Evolutionary conservation across 2,797 vertebrate species (phyloP), one percentile per base, ranked within the genome.

Genomic region (Paguma larvata): DNA sequence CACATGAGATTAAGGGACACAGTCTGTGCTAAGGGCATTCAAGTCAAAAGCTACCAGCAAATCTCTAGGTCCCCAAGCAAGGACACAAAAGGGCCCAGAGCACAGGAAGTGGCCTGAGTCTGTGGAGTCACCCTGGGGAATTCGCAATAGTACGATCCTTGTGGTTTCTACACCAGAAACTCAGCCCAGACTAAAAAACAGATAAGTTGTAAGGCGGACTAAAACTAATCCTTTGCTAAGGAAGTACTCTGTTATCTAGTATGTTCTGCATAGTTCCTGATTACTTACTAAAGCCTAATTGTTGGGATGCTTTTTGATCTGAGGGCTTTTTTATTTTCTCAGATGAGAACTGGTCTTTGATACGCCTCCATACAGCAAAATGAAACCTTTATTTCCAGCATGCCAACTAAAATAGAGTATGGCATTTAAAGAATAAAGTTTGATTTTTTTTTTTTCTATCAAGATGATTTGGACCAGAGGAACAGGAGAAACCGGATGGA

Each of bases 291-390:
- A 92, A 78, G 65, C 34, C 88, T 41, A 48, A 93, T 46, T 84
- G 13, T 75, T 56, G 23, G 32, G 34, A 56, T 59, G 32, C 16
- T 83, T 85, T 95, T 82, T 48, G 48, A 92, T 75, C 14, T 10
- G 34, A 59, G 21, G 25, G 23, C 19, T 73, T 73, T 95, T 87
- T 56, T 30, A 84, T 51, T 94, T 94, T 96, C 53, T 97, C 53
- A 85, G 67, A 78, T 59, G 30, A 89, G 34, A 84, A 91, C 6
- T n/a, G 53, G 62, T 48, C 85, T 92, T 75, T 67, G n/a, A 48
- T 27, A 63, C 3, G 41, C 9, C 11, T 23, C 68, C 86, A 27
- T 27, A 32, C 4, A 91, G 38, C 21, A 87, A 90, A 94, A 83
- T 23, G 32, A 86, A 96, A 59, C 21, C 15, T 94, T 92, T n/a